Evolutionary conservation across 2,113 vertebrate species (phyloP), one percentile per base, ranked within the genome.

Genomic region (Meriones unguiculatus): DNA sequence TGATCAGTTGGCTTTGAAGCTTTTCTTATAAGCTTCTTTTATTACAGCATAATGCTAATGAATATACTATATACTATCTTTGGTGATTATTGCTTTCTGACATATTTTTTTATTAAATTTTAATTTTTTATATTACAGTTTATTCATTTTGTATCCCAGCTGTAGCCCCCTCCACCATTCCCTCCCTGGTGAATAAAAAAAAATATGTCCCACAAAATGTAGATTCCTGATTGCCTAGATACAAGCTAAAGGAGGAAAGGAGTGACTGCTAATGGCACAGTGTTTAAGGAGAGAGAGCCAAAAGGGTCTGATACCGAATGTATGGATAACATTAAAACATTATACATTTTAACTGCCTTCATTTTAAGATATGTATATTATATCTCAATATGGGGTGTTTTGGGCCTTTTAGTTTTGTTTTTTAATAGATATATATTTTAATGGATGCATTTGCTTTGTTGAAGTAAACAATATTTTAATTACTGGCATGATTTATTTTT

Each of bases 401-500:
- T 57, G 35, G 17, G 18, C 5, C 32, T 12, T 95, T 70, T 75
- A 73, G 59, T 84, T 96, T 95, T 64, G 52, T 77, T 93, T 90
- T 46, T 75, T 35, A 92, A 57, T 46, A 82, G 72, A 76, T 67
- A 32, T 25, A 72, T 12, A 90, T 85, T 28, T 75, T n/a, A 81
- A 14, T 76, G 0, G 5, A 2, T 87, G 82, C 70, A 57, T 73
- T 92, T 95, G 50, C 9, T 87, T 84, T 91, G 67, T 50, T 86
- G 73, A 93, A 69, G 9, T 64, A 93, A 46, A 72, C 52, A 77
- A 41, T 10, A 57, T 69, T 91, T 94, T 93, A 91, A 90, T 91
- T 54, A 46, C 46, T 46, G 46, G 46, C 3, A 46, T 46, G 46
- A 46, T 46, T 46, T 46, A 4, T 46, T 46, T 46, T 46, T 46